Conservation (phyloP, 2,888 invertebrate species). For the Geophilus truncorum region DNA sequence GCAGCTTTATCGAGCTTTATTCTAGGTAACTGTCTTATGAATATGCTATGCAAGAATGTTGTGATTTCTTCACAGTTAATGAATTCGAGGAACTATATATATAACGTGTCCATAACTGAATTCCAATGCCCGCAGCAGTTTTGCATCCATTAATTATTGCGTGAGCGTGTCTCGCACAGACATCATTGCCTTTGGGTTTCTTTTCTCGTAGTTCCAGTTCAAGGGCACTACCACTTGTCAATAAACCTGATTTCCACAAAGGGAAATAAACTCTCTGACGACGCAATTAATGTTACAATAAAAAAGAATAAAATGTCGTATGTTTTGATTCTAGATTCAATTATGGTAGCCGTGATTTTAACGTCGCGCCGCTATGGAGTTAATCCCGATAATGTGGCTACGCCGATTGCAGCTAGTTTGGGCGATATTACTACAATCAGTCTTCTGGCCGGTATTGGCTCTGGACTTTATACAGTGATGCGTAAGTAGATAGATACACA, state of each 20-base stretch:
- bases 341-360: conserved; percentile 81
- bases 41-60: too few relatives aligned
- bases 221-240: background rate
- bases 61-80: too few relatives aligned
- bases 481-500: background rate
- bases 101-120: background rate
- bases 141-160: background rate
- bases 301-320: background rate
- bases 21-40: conserved; percentile 63
- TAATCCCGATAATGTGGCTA: conserved; percentile 92
- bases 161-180: background rate
- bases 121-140: too few relatives aligned
- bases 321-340: conserved; percentile 56
- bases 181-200: background rate
- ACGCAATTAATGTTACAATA: background rate
- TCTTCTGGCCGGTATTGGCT: conserved; percentile 72
- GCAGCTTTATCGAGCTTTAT: conserved; percentile 82
- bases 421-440: conserved; percentile 84
- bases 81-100: background rate
- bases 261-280: background rate
- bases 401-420: conserved; percentile 85
- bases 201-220: too few relatives aligned
- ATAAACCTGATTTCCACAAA: background rate
- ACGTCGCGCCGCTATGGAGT: conserved; percentile 70
- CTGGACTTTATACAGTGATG: conserved; percentile 53